phyloP scores from a whole-genome alignment of 2,797 vertebrate species.

The Sciaenops ocellatus region DNA sequence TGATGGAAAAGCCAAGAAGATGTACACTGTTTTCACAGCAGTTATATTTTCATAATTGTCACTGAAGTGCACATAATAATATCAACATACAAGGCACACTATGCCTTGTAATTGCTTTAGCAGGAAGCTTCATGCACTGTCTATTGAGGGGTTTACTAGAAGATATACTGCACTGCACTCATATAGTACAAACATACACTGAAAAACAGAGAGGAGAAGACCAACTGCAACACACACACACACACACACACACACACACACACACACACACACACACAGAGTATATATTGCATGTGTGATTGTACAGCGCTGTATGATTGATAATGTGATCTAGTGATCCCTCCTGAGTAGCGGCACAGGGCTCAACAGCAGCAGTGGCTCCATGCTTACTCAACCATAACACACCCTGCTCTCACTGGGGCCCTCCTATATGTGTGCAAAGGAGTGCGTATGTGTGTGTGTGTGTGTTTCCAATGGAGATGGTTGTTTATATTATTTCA shows the following conservation, averaged over 20 bases:
- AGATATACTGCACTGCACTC: slow-evolving; percentile 30
- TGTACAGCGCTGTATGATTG: slow-evolving; percentile 76
- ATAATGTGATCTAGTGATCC: slow-evolving; percentile 84
- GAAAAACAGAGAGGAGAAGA: slow-evolving; percentile 17
- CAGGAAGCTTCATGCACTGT: slow-evolving; percentile 43
- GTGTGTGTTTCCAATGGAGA: slow-evolving; percentile 33
- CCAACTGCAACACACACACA: slow-evolving; percentile 6
- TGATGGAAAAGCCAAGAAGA: slow-evolving; percentile 39
- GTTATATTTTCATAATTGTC: slow-evolving; percentile 53
- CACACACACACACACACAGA: slow-evolving; percentile 17
- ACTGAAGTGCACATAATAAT: slow-evolving; percentile 61
- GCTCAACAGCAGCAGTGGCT: slow-evolving; percentile 70
- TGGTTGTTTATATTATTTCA: slow-evolving; percentile 38
- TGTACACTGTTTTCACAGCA: slow-evolving; percentile 53
- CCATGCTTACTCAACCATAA: slow-evolving; percentile 79
- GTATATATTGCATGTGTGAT: slow-evolving; percentile 50
- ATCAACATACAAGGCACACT: slow-evolving; percentile 36
- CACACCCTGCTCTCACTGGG: slow-evolving; percentile 68
- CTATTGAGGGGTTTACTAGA: slow-evolving; percentile 60
- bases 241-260: slow-evolving; percentile 31
- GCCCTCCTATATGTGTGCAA: slow-evolving; percentile 42
- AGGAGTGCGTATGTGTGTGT: slow-evolving; percentile 24
- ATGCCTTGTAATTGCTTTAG: slow-evolving; percentile 59
- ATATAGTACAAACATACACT: neutral
- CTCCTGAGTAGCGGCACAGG: slow-evolving; percentile 68